Evolutionary conservation across 2,797 vertebrate species (phyloP).

Genomic region (Artibeus lituratus): DNA sequence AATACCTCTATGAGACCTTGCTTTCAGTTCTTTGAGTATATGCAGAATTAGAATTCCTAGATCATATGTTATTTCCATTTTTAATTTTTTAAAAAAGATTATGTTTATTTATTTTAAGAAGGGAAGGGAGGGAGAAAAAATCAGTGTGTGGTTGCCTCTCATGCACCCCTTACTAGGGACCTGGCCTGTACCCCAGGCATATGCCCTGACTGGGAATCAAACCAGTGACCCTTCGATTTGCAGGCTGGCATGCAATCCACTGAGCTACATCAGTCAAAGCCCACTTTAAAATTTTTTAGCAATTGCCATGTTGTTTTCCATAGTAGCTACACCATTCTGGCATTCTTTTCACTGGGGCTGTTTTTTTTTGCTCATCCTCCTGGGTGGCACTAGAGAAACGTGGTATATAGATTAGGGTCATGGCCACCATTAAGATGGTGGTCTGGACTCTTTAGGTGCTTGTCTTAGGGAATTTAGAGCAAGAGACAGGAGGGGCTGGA

Average conservation of each 20-base stretch:
- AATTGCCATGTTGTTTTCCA: not conserved
- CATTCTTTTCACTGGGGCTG: not conserved
- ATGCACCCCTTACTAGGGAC: too few species aligned
- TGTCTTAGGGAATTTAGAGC: not conserved
- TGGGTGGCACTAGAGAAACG: not conserved
- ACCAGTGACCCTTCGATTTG: too few species aligned
- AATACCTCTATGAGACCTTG: not conserved
- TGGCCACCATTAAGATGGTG: not conserved
- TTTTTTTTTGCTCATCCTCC: constrained; percentile 36
- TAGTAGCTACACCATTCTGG: not conserved
- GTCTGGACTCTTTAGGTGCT: not conserved
- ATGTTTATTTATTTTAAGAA: too few species aligned
- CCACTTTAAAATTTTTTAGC: not conserved
- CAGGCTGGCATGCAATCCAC: too few species aligned
- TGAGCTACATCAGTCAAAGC: too few species aligned
- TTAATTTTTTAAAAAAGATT: not conserved
- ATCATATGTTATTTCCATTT: not conserved
- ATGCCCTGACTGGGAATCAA: too few species aligned
- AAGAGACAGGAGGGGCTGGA: not conserved
- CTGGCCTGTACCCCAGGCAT: too few species aligned
- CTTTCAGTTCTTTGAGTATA: not conserved
- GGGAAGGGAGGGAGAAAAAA: too few species aligned
- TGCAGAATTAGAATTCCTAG: not conserved
- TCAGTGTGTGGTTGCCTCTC: too few species aligned
- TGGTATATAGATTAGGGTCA: not conserved